A percentile compares a stretch with the other conserved stretches of the same genome.
Evolutionary conservation across 2,888 invertebrate genomes (phyloP).

Genomic region (Mongoloraphidia duomilia): DNA sequence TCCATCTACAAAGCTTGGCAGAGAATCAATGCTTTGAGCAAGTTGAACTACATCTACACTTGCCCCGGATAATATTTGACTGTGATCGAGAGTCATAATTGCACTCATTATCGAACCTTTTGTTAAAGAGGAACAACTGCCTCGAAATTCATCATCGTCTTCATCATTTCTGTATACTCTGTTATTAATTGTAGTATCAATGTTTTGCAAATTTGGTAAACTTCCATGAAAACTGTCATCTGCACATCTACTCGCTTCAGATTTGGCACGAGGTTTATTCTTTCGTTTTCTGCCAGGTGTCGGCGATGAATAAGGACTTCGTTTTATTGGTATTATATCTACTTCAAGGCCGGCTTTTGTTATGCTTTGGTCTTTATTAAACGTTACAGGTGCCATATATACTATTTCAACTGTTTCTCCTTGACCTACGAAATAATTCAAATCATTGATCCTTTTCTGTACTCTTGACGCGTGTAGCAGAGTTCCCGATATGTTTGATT

Average conservation of each 20-base stretch:
- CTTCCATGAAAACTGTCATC: slow-evolving; percentile 23
- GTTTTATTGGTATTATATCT: slow-evolving; percentile 30
- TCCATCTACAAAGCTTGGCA: no score
- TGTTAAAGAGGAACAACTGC: neutral
- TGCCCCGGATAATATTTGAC: no score
- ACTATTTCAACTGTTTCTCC: slow-evolving; percentile 22
- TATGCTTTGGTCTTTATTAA: slow-evolving; percentile 36
- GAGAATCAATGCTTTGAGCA: no score
- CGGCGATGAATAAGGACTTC: slow-evolving; percentile 29
- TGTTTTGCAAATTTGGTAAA: slow-evolving; percentile 23
- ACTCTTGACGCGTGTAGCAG: neutral
- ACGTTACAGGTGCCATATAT: slow-evolving; percentile 31
- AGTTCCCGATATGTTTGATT: slow-evolving; percentile 18
- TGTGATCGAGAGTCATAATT: slow-evolving; percentile 23
- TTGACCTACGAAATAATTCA: slow-evolving; percentile 20
- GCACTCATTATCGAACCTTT: slow-evolving; percentile 22
- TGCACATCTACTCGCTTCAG: slow-evolving; percentile 19
- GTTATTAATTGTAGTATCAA: neutral
- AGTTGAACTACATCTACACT: no score
- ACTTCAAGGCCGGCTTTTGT: slow-evolving; percentile 39
- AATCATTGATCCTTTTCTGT: neutral
- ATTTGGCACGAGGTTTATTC: slow-evolving; percentile 22
- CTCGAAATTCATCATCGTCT: no score
- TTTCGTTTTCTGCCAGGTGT: slow-evolving; percentile 17
- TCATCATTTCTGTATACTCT: no score